Conservation (phyloP, 2,888 invertebrate species). For the Drosophila leonis region DNA sequence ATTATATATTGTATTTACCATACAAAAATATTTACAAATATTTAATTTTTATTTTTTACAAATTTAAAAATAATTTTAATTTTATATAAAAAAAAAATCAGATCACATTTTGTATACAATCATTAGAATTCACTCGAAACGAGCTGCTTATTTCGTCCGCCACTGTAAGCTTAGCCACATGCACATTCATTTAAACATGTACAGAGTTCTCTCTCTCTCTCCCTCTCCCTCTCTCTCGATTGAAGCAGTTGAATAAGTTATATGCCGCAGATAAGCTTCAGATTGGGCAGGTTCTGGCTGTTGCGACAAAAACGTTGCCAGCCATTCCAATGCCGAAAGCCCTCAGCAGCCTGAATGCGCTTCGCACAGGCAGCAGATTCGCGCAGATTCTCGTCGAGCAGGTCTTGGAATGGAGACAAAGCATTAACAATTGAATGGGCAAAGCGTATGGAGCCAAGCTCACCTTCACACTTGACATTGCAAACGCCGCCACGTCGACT, state of each 20-base stretch:
- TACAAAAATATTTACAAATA: too few relatives aligned
- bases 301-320: conserved; percentile 79
- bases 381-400: conserved; percentile 88
- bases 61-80: background rate
- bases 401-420: conserved; percentile 86
- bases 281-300: conserved; percentile 74
- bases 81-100: background rate
- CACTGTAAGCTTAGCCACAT: background rate
- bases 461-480: conserved; percentile 90
- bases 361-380: conserved; percentile 89
- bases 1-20: too few relatives aligned
- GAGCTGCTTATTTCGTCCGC: background rate
- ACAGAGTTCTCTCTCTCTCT: too few relatives aligned
- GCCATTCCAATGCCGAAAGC: conserved; percentile 86
- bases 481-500: conserved; percentile 87
- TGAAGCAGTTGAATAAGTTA: conserved; percentile 13
- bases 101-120: conserved; percentile 2
- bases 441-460: background rate
- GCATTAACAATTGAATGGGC: background rate
- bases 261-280: conserved; percentile 69
- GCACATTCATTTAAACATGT: background rate
- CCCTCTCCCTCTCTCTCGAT: background rate
- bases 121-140: background rate
- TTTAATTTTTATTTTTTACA: background rate
- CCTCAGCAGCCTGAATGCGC: conserved; percentile 87